Evolutionary conservation across 53 echinoderm and acorn worm species (phyloP).

Genomic region (Luidia sarsii): DNA sequence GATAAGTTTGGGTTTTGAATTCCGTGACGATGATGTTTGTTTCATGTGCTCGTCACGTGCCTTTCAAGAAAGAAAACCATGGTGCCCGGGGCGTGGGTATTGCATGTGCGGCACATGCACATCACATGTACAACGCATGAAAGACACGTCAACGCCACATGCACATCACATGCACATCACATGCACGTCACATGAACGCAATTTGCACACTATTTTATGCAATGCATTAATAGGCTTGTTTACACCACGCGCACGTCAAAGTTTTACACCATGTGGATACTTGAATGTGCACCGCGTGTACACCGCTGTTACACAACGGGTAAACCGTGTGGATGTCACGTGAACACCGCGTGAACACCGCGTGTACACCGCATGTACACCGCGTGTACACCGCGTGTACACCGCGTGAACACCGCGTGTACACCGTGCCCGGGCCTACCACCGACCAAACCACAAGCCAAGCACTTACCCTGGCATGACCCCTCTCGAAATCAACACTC

Average conservation of each 20-base stretch:
- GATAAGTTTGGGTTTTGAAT: too few species aligned
- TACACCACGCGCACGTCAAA: too few species aligned
- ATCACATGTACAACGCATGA: not conserved
- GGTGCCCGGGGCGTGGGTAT: not conserved
- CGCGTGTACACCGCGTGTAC: not conserved
- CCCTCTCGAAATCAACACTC: conserved; percentile 34
- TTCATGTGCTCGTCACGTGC: not conserved
- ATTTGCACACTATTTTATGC: not conserved
- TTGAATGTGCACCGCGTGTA: too few species aligned
- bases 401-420: not conserved
- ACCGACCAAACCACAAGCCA: too few species aligned
- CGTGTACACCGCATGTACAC: not conserved
- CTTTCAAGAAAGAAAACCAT: too few species aligned
- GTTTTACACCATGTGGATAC: too few species aligned
- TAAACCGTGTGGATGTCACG: not conserved
- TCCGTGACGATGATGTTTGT: not conserved
- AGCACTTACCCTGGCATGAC: too few species aligned
- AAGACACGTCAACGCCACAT: not conserved
- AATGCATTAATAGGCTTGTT: too few species aligned
- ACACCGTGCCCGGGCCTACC: not conserved
- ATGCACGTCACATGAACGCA: not conserved
- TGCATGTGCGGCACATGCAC: not conserved
- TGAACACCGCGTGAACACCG: not conserved
- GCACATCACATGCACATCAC: not conserved
- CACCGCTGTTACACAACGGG: too few species aligned